phyloP scores from a whole-genome alignment of 2,888 invertebrate species.

The Cybosia mesomella region DNA sequence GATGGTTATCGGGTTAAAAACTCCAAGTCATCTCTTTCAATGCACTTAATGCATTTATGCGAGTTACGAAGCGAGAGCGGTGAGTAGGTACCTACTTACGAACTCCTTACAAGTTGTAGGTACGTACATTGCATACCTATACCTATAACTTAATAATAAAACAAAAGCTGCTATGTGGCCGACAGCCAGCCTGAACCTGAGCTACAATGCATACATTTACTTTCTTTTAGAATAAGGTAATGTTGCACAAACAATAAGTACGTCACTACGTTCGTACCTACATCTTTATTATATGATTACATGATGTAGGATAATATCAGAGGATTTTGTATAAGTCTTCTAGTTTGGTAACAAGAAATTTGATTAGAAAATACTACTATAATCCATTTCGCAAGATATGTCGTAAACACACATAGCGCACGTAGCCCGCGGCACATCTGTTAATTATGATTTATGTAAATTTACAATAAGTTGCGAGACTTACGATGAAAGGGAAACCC shows the following conservation, averaged over 20 bases:
- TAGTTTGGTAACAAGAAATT: constrained; percentile 14
- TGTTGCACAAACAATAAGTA: constrained; percentile 25
- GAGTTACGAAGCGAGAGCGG: constrained; percentile 48
- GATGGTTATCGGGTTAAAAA: constrained; percentile 39
- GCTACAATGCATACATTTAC: constrained; percentile 29
- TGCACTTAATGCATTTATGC: constrained; percentile 46
- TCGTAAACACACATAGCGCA: constrained; percentile 47
- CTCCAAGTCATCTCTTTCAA: constrained; percentile 35
- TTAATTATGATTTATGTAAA: constrained; percentile 65
- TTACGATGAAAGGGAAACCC: constrained; percentile 47
- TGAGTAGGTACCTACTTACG: constrained; percentile 39
- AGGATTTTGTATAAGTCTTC: constrained; percentile 5
- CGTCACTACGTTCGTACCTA: neutral
- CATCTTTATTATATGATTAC: constrained; percentile 10
- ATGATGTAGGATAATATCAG: neutral
- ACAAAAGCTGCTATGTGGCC: constrained; percentile 32
- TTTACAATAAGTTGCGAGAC: constrained; percentile 45
- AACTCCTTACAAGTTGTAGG: constrained; percentile 24
- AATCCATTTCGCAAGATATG: constrained; percentile 57
- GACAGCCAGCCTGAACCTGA: constrained; percentile 32
- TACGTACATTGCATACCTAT: constrained; percentile 28
- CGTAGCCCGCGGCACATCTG: constrained; percentile 41
- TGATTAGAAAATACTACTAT: constrained; percentile 41
- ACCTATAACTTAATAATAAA: constrained; percentile 30
- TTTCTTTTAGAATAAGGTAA: constrained; percentile 43